These are phyloP conservation scores for Lobophora halterata DNA, from an alignment of 2,888 invertebrate species.

Conservation along the genomic window DNA sequence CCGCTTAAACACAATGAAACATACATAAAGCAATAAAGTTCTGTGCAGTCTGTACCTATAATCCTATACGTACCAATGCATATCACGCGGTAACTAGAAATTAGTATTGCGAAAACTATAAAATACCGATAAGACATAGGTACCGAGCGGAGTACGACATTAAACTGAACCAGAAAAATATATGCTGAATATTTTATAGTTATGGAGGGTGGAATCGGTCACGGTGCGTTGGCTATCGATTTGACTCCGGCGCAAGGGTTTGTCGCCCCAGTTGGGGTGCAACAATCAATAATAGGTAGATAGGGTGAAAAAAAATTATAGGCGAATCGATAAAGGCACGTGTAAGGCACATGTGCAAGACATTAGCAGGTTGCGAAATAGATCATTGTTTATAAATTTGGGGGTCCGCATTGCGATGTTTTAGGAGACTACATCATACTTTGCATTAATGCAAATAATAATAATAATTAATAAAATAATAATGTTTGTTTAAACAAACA, in stretches of 20 bases:
- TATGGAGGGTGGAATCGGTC: slow-evolving; percentile 40
- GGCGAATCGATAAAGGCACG: slow-evolving; percentile 49
- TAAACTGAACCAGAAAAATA: slow-evolving; percentile 35
- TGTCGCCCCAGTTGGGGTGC: slow-evolving; percentile 45
- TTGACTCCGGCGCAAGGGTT: slow-evolving; percentile 65
- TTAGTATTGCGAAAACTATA: slow-evolving; percentile 73
- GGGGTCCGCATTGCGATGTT: not conserved
- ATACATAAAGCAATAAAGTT: not conserved
- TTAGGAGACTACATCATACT: not conserved
- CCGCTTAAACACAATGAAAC: slow-evolving; percentile 7
- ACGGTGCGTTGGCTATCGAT: slow-evolving; percentile 61
- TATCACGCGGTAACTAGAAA: slow-evolving; percentile 61
- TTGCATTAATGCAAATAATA: not conserved
- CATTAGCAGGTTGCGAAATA: slow-evolving; percentile 16
- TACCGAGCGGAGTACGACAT: slow-evolving; percentile 42
- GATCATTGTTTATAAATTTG: not conserved
- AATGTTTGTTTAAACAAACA: too few species aligned
- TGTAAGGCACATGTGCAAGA: slow-evolving; percentile 35
- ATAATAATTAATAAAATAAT: too few species aligned
- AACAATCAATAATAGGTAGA: slow-evolving; percentile 30
- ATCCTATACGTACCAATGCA: slow-evolving; percentile 67
- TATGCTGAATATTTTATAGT: slow-evolving; percentile 15
- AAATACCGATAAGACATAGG: slow-evolving; percentile 60
- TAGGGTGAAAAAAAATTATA: slow-evolving; percentile 38
- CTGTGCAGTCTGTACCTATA: too few species aligned